These are phyloP conservation scores for Polylopha cassiicola DNA, from an alignment of 2,888 invertebrate species.

Conservation along the genomic window DNA sequence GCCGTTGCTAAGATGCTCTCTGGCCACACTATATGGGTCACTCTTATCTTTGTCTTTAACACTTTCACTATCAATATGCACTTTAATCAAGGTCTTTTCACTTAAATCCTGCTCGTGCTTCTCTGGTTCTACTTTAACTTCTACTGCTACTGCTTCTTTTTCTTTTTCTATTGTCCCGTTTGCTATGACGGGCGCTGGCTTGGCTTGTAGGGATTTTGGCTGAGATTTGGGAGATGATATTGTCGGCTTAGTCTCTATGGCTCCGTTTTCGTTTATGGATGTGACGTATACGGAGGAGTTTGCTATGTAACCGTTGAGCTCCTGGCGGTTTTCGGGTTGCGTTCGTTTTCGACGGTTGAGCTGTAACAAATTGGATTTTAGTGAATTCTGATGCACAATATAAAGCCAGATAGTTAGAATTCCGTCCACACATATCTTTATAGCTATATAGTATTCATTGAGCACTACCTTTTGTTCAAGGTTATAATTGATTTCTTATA, in stretches of 20 bases:
- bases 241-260: constrained; percentile 67
- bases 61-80: constrained; percentile 53
- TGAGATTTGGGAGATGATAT: constrained; percentile 68
- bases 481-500: too few species aligned
- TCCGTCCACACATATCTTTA: too few species aligned
- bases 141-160: constrained; percentile 37
- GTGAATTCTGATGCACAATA: constrained; percentile 79
- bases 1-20: constrained; percentile 79
- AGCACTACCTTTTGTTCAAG: too few species aligned
- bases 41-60: constrained; percentile 67
- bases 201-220: constrained; percentile 66
- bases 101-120: constrained; percentile 65
- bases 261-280: constrained; percentile 79
- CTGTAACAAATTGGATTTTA: constrained; percentile 78
- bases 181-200: constrained; percentile 65
- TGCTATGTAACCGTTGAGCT: constrained; percentile 88
- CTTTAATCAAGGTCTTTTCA: constrained; percentile 59
- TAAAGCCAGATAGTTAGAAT: too few species aligned
- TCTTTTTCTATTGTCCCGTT: constrained; percentile 58
- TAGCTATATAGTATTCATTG: too few species aligned
- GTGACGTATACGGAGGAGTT: constrained; percentile 91
- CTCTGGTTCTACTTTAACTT: constrained; percentile 51
- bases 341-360: constrained; percentile 79
- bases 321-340: constrained; percentile 72
- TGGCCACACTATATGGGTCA: constrained; percentile 63